Percentiles rank a stretch among this genome's conserved stretches.
Conservation (phyloP, 2,113 vertebrate species). For the Lagopus muta region DNA sequence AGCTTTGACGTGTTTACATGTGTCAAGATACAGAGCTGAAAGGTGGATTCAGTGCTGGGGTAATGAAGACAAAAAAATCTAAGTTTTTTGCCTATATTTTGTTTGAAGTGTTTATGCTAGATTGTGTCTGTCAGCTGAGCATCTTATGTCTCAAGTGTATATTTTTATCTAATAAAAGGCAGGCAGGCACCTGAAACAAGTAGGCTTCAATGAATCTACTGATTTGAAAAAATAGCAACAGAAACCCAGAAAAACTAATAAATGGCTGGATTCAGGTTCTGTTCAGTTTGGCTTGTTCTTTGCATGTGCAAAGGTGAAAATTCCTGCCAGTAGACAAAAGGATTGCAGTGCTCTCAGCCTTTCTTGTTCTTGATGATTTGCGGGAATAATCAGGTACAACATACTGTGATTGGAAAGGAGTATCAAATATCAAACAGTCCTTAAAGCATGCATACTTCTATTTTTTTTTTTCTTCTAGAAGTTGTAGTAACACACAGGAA, state of each 20-base stretch:
- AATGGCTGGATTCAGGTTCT: background rate
- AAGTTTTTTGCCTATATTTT: background rate
- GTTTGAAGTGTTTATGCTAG: background rate
- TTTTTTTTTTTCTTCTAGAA: background rate
- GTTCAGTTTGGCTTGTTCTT: background rate
- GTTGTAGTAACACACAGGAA: background rate
- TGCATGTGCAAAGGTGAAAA: background rate
- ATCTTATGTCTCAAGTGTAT: background rate
- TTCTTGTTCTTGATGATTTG: background rate
- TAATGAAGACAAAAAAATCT: background rate
- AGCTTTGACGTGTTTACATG: background rate
- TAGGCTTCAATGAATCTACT: background rate
- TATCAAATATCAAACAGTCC: background rate
- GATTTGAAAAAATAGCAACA: background rate
- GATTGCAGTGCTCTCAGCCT: background rate
- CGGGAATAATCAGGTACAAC: background rate
- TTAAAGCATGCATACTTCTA: no score
- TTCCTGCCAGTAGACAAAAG: background rate
- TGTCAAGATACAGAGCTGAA: background rate
- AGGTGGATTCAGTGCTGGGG: background rate
- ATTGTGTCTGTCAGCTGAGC: background rate
- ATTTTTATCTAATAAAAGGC: background rate
- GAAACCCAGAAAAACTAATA: background rate
- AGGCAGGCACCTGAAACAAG: background rate
- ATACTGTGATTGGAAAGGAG: background rate